Conservation (phyloP, 2,797 vertebrate genomes). For the Pterois miles region DNA sequence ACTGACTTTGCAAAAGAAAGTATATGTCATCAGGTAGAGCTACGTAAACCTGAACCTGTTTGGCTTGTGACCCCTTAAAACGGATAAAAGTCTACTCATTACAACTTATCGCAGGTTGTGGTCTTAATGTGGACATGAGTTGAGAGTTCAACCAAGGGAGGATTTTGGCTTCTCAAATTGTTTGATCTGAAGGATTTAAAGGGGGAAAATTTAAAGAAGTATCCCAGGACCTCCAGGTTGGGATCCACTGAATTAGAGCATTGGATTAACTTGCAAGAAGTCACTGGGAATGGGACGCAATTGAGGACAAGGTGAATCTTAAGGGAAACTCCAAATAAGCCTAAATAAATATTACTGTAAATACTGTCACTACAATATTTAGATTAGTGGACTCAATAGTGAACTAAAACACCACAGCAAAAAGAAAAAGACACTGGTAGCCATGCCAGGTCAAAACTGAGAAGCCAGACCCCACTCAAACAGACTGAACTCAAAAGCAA, state of each 20-base stretch:
- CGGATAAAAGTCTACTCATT: no score
- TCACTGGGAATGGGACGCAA: no score
- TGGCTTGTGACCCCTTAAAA: not conserved
- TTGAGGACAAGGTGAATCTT: no score
- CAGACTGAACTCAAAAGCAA: no score
- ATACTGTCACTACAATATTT: no score
- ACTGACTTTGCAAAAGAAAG: not conserved
- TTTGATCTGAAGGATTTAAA: not conserved
- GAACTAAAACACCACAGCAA: no score
- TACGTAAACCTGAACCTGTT: not conserved
- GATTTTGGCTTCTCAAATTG: not conserved
- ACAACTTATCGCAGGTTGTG: not conserved
- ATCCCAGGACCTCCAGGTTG: not conserved
- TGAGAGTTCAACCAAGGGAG: not conserved
- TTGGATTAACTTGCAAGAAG: not conserved
- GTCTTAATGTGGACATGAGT: not conserved
- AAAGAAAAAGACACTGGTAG: no score
- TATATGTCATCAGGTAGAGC: not conserved
- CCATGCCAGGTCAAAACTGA: no score
- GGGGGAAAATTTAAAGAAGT: not conserved
- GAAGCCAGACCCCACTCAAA: no score
- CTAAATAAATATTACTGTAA: no score
- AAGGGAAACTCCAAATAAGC: no score
- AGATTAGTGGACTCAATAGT: no score
- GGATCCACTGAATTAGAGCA: not conserved